Evolutionary conservation across 2,797 vertebrate genomes (phyloP), one percentile per base, ranked within the genome.

Genomic region (Oryzias sinensis): DNA sequence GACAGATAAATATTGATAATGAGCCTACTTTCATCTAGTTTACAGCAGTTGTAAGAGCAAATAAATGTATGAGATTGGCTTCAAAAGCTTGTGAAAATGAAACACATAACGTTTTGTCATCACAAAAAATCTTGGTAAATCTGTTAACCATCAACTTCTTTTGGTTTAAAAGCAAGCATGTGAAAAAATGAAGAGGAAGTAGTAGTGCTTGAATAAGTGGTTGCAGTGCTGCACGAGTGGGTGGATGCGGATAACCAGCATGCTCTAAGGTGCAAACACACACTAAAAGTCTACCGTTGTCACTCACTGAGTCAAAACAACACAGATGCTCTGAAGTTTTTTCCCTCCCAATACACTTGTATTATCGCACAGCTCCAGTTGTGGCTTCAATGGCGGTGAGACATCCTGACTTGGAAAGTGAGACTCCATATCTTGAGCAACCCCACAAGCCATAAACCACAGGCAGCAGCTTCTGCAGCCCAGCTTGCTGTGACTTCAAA

Each of bases 341-440:
- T 87, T 85, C 74, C 74, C 84, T 83, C 81, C 82, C 70, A 55
- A 82, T 59, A 54, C 65, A 77, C 70, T 77, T 73, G 80, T 67
- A 87, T 92, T 92, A 93, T 93, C 91, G 85, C 82, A 79, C 85
- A 83, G 82, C 87, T 87, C 86, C 91, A 92, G 91, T 90, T 88
- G 90, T 89, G 89, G 90, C 90, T 91, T 90, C 87, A 89, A 90
- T 88, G 86, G 89, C 79, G 70, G 86, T 71, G 87, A 90, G 85
- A 90, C 88, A 91, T 90, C 89, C 91, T 90, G 88, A 88, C 85
- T 88, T 83, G 84, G 88, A 91, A 91, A 91, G 89, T 89, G 85
- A 91, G 89, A 91, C 89, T 85, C 80, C 82, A 78, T 90, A 90
- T 91, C 88, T 90, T 78, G 75, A 88, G 82, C 88, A 87, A 84